Evolutionary conservation across 2,113 vertebrate genomes (phyloP).

Genomic region (Capreolus pygargus): DNA sequence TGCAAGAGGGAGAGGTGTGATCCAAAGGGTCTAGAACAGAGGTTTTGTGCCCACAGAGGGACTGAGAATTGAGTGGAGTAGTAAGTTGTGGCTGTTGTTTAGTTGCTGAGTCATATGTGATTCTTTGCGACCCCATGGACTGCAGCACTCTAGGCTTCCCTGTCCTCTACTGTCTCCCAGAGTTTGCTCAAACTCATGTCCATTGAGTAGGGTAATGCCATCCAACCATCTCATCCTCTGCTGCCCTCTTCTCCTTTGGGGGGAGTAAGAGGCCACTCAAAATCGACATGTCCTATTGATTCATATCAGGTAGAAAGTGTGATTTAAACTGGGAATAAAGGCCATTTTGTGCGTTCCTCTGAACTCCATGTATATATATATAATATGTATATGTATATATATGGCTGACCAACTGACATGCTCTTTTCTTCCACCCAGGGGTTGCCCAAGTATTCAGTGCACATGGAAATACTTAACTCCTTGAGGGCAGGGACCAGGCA

Average conservation of each 20-base stretch:
- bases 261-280: neutral
- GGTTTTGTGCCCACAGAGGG: neutral
- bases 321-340: neutral
- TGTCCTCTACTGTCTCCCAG: neutral
- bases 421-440: neutral
- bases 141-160: neutral
- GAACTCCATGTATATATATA: neutral
- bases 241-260: neutral
- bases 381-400: neutral
- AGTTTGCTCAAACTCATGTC: neutral
- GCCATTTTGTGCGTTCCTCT: neutral
- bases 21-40: neutral
- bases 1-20: neutral
- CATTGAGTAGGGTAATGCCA: neutral
- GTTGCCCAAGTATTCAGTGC: neutral
- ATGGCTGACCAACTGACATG: neutral
- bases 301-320: neutral
- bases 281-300: neutral
- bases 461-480: neutral
- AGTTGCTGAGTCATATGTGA: neutral
- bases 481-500: neutral
- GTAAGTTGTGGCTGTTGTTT: neutral
- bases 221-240: neutral
- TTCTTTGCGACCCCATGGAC: neutral
- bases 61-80: neutral